These are phyloP conservation scores for Amiota communis DNA, from an alignment of 2,888 invertebrate genomes.

Conservation along the genomic window DNA sequence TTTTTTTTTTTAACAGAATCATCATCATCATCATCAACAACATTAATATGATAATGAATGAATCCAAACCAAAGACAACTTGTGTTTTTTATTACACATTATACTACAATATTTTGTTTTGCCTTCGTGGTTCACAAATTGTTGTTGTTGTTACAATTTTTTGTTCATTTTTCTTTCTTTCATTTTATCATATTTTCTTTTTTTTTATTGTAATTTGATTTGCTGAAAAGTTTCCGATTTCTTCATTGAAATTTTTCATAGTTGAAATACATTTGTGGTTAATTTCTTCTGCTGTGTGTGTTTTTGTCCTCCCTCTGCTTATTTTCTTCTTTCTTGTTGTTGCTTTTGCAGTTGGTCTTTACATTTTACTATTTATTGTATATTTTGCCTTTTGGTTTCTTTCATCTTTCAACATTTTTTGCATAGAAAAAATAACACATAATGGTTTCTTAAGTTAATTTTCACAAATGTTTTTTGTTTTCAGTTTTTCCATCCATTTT, in stretches of 20 bases:
- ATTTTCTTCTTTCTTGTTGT: neutral
- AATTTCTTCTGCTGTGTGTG: conserved; percentile 19
- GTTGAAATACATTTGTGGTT: conserved; percentile 30
- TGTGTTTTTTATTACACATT: conserved; percentile 1
- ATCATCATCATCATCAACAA: conserved; percentile 45
- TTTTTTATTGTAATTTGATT: conserved; percentile 61
- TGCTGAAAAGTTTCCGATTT: conserved; percentile 66
- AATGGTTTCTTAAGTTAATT: conserved; percentile 25
- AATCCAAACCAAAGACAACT: neutral
- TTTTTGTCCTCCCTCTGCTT: neutral
- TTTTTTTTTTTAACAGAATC: conserved; percentile 53
- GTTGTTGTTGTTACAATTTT: neutral
- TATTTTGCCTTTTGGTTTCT: neutral
- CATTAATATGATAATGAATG: conserved; percentile 65
- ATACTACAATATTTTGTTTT: neutral
- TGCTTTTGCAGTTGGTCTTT: conserved; percentile 28
- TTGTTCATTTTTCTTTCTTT: neutral
- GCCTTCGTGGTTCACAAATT: neutral
- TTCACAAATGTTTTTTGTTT: conserved; percentile 25
- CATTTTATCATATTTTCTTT: conserved; percentile 33
- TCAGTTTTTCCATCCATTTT: neutral
- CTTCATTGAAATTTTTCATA: conserved; percentile 53
- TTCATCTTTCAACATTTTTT: neutral
- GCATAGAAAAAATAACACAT: neutral
- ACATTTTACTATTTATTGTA: neutral